Base-by-base conservation (phyloP, 2,888 invertebrate species). In the Oscheius sp. region DNA sequence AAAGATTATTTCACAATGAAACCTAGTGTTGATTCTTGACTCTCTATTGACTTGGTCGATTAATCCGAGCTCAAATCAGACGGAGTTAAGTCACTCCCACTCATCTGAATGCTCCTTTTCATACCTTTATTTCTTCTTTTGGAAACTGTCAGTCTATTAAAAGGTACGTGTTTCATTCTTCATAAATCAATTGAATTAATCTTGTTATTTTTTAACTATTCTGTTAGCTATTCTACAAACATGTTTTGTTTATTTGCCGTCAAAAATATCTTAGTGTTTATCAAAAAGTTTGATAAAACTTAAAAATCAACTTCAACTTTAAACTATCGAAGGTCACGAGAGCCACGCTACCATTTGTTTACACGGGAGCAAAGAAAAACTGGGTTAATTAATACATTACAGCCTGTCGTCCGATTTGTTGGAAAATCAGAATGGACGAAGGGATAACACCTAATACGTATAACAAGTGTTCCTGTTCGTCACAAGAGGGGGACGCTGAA, bases 341-440 rank as follows among this genome's bases (percentile, higher is more conserved):
- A 36, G 14, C 14, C 36, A 36, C 36, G 36, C 14, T 36, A 14
- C 36, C n/a, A n/a, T n/a, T n/a, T n/a, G n/a, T n/a, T n/a, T n/a
- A n/a, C n/a, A n/a, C n/a, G n/a, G n/a, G n/a, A n/a, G n/a, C n/a
- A n/a, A n/a, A n/a, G n/a, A n/a, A n/a, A n/a, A n/a, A n/a, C n/a
- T n/a, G n/a, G n/a, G n/a, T n/a, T n/a, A n/a, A n/a, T 33, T 54
- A 14, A 36, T 44, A 33, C 14, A n/a, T 65, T 72, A 41, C 50
- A 71, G 73, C 44, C n/a, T 75, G 75, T 17, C 44, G 67, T 5
- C 50, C 70, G 28, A 32, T 49, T 3, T 75, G 75, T 44, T 45
- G 67, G 67, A 44, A 32, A 8, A 51, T 68, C 0, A 30, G 64
- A 64, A 64, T 75, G 61, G 44, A 49, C 9, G 50, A 22, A n/a